A percentile compares a stretch with the other conserved stretches of the same genome.
Evolutionary conservation across 2,888 invertebrate genomes (phyloP).

Genomic region (Eumacrocentrus americanus): DNA sequence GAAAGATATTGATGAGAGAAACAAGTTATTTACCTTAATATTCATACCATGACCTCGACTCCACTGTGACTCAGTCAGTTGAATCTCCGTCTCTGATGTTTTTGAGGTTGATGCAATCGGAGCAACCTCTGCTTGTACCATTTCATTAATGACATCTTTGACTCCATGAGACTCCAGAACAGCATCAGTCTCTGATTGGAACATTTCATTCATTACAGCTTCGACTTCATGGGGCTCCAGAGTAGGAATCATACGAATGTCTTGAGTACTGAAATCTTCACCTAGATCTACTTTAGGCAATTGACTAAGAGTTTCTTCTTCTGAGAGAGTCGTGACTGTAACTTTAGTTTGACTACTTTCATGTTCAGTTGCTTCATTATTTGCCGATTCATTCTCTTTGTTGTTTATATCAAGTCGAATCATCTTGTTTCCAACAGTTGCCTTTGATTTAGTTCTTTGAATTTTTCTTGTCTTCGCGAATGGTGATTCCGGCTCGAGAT

Average conservation of each 20-base stretch:
- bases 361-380: not conserved
- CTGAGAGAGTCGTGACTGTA: not conserved
- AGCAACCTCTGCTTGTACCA: not conserved
- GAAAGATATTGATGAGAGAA: too few species aligned
- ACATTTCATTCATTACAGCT: constrained; percentile 10
- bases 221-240: constrained; percentile 18
- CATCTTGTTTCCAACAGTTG: constrained; percentile 25
- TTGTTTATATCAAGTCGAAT: not conserved
- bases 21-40: constrained; percentile 44
- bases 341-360: not conserved
- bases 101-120: not conserved
- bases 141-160: not conserved
- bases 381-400: not conserved
- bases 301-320: constrained; percentile 45
- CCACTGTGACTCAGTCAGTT: constrained; percentile 45
- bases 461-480: not conserved
- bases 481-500: too few species aligned
- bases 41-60: constrained; percentile 55
- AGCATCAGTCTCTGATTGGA: not conserved
- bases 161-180: not conserved
- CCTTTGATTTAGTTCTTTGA: not conserved
- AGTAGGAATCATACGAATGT: constrained; percentile 24
- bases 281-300: constrained; percentile 54
- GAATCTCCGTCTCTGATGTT: constrained; percentile 13
- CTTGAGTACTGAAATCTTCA: constrained; percentile 50